Evolutionary conservation across 1,140 invertebrate species (phyloP).

Genomic region (Cataglyphis hispanica): DNA sequence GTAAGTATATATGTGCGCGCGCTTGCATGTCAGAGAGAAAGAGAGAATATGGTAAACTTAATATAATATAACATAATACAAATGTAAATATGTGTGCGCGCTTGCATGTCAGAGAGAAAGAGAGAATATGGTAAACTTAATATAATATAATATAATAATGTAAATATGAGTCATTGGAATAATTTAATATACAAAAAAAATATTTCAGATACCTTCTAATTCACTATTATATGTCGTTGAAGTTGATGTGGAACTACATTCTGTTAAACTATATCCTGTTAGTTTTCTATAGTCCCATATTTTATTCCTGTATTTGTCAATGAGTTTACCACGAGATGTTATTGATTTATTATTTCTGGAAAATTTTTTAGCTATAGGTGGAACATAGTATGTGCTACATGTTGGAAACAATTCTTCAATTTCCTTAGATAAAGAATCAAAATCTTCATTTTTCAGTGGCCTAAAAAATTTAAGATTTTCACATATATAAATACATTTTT

Average conservation of each 20-base stretch:
- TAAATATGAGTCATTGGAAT: neutral
- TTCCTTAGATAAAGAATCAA: neutral
- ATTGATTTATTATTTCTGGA: conserved; percentile 4
- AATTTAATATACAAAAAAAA: neutral
- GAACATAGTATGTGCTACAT: neutral
- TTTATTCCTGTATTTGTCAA: conserved; percentile 7
- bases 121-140: neutral
- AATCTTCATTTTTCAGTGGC: neutral
- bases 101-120: neutral
- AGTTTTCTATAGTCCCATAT: conserved; percentile 4
- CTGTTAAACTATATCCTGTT: conserved; percentile 18
- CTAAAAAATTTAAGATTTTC: neutral
- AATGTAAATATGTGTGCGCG: neutral
- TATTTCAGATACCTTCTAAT: conserved; percentile 11
- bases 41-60: neutral
- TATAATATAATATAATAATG: neutral
- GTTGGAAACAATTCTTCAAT: neutral
- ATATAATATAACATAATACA: neutral
- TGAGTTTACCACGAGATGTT: conserved; percentile 5
- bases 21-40: neutral
- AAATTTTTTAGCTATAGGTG: neutral
- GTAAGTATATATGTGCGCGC: too few relatives aligned
- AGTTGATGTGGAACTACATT: neutral
- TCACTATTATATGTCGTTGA: conserved; percentile 2
- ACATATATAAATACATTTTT: neutral